phyloP scores from a whole-genome alignment of 2,113 vertebrate genomes.

The Chionomys nivalis region DNA sequence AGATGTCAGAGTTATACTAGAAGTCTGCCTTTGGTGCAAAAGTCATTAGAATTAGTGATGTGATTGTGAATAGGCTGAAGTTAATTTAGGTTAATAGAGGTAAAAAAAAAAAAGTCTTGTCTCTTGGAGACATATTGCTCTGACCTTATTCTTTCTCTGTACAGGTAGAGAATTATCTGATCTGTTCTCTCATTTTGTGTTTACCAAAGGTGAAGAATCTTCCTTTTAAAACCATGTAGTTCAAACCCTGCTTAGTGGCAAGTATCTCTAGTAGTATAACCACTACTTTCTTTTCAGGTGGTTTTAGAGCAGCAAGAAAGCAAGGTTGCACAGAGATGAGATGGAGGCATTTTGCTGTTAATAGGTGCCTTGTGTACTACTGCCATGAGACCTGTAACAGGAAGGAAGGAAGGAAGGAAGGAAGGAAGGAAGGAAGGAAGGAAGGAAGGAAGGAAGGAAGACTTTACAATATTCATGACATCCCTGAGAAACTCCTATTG shows the following conservation, averaged over 20 bases:
- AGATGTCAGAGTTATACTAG: neutral
- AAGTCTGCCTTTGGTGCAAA: slow-evolving; percentile 29
- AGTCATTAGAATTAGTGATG: slow-evolving; percentile 30
- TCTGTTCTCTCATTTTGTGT: slow-evolving; percentile 64
- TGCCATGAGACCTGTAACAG: neutral
- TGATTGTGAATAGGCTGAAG: slow-evolving; percentile 19
- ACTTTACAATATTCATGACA: neutral
- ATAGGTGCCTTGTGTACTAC: neutral
- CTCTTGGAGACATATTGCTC: slow-evolving; percentile 1
- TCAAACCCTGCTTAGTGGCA: slow-evolving; percentile 70
- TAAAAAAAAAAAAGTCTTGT: slow-evolving; percentile 50
- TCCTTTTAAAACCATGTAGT: slow-evolving; percentile 66
- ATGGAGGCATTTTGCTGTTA: slow-evolving; percentile 49
- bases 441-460: neutral
- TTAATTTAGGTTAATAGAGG: neutral
- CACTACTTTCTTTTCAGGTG: slow-evolving; percentile 66
- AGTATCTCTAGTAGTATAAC: slow-evolving; percentile 66
- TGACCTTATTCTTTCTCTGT: slow-evolving; percentile 61
- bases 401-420: neutral
- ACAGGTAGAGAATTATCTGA: slow-evolving; percentile 53
- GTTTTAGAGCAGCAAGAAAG: slow-evolving; percentile 47
- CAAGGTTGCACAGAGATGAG: slow-evolving; percentile 59
- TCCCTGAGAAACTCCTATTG: neutral
- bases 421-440: neutral
- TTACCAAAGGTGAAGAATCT: slow-evolving; percentile 77